Percentiles rank a stretch among this genome's conserved stretches.
Conservation (phyloP, 2,797 vertebrate species). For the Eremophila alpestris region DNA sequence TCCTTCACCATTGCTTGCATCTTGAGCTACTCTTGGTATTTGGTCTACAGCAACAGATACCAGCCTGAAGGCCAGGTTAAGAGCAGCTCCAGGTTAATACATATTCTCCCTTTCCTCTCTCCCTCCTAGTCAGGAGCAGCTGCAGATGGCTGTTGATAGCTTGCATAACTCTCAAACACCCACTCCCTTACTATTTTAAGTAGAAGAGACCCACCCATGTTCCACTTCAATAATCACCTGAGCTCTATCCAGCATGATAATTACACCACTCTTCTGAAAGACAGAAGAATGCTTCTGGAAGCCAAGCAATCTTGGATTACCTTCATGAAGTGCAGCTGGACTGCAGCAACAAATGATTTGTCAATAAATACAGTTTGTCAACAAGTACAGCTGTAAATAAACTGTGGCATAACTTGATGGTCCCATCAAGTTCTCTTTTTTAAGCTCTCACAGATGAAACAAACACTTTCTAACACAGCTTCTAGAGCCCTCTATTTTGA, state of each 20-base stretch:
- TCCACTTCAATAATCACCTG: neutral
- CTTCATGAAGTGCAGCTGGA: neutral
- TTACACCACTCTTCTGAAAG: neutral
- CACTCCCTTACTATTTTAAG: neutral
- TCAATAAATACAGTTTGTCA: neutral
- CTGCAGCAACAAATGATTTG: neutral
- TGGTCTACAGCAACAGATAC: neutral
- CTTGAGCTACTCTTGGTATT: neutral
- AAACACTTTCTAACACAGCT: neutral
- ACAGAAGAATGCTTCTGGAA: neutral
- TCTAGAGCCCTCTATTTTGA: neutral
- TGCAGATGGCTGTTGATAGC: neutral
- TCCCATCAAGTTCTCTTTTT: neutral
- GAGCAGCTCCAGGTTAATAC: neutral
- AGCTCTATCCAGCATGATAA: neutral
- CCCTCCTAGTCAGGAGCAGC: neutral
- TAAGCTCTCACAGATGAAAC: neutral
- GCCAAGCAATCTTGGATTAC: neutral
- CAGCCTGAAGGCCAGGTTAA: neutral
- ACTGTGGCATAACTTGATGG: neutral
- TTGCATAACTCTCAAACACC: neutral
- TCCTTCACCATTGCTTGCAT: too few relatives aligned
- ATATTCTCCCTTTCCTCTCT: accelerated
- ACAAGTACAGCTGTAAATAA: neutral
- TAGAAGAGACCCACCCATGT: neutral